Evolutionary conservation across 2,113 vertebrate genomes (phyloP).

Genomic region (Glaucomys volans): DNA sequence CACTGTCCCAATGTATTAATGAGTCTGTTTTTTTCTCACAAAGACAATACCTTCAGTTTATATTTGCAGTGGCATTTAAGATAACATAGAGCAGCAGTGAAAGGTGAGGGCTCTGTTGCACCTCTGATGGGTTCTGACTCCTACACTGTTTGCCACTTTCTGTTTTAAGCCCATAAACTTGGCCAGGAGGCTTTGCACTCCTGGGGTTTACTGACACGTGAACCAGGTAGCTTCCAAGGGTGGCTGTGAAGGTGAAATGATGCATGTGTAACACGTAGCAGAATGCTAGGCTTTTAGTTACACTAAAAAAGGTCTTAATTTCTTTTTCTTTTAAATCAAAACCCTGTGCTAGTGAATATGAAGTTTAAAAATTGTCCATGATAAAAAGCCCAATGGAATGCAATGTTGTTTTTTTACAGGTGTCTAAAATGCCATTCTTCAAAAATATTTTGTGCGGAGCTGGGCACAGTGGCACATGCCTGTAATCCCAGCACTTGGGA

Average conservation of each 20-base stretch:
- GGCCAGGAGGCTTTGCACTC: not conserved
- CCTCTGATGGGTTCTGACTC: not conserved
- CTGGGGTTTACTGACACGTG: not conserved
- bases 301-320: not conserved
- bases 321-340: not conserved
- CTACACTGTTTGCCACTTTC: not conserved
- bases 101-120: not conserved
- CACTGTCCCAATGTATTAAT: not conserved
- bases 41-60: not conserved
- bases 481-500: no score
- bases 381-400: not conserved
- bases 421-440: not conserved
- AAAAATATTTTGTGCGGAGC: constrained; percentile 13
- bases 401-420: constrained; percentile 3
- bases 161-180: not conserved
- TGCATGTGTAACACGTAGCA: not conserved
- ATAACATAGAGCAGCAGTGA: not conserved
- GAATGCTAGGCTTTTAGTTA: not conserved
- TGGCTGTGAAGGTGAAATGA: not conserved
- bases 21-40: not conserved
- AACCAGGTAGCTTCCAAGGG: not conserved
- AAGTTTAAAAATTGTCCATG: not conserved
- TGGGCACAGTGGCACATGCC: no score
- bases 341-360: not conserved
- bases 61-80: not conserved